Base-by-base conservation (phyloP, 2,888 invertebrate genomes). In the Callyntrura guangdongensis region DNA sequence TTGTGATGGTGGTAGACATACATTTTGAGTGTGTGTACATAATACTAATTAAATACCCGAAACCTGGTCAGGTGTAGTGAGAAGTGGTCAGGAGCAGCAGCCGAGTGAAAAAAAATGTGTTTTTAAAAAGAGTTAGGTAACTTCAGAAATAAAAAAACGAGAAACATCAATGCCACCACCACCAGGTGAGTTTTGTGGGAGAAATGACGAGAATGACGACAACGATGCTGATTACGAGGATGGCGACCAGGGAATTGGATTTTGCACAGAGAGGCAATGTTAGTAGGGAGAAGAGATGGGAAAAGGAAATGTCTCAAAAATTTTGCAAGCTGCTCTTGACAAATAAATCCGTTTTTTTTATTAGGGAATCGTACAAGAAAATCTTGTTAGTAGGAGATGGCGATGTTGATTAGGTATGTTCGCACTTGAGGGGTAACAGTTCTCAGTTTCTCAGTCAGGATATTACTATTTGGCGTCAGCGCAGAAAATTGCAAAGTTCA, bases 11-110 rank as follows among this genome's bases (percentile, higher is more conserved):
- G 49, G 49, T 5, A 47, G 5, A 11, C 49, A 47, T 47, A 11
- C 11, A 47, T 8, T 14, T 53, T 14, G 53, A 14, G 53, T 53
- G 53, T 53, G 53, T 53, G 53, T 53, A n/a, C 61, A 61, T 17
- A 61, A 61, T 61, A 61, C 61, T 61, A 61, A 61, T 61, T 61
- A 61, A 61, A 61, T 61, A 61, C 61, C 12, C 61, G 17, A 61
- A 61, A 20, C n/a, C 20, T 61, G 17, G 61, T 61, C 61, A 61
- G 61, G 61, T 61, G 61, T 17, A 20, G 61, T 20, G 61, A 17
- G 61, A 53, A 14, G 53, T 53, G 53, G 53, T 53, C 53, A 53
- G 53, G 36, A 36, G 36, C 36, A 36, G 36, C 36, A 36, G 6
- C 36, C 11, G 11, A 53, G 11, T 5, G 53, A 53, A 9, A 53